Conservation (phyloP, 1,140 invertebrate genomes). For the Aphidius ervi region DNA sequence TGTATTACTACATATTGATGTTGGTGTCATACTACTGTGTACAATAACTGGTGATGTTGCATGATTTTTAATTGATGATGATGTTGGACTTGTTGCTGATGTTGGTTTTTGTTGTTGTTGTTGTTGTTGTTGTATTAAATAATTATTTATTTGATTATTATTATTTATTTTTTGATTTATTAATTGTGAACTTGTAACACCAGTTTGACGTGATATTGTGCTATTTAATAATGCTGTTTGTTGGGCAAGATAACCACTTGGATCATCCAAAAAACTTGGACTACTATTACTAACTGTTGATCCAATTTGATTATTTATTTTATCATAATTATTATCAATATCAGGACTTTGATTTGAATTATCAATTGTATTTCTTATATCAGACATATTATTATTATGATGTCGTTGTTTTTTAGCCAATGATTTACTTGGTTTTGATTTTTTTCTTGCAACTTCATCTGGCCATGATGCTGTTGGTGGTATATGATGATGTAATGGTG, state of each 20-base stretch:
- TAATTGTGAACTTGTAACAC: conserved; percentile 50
- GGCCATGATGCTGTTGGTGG: conserved; percentile 59
- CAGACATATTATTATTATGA: conserved; percentile 37
- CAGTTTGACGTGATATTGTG: conserved; percentile 74
- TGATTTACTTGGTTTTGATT: conserved; percentile 56
- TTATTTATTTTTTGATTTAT: conserved; percentile 41
- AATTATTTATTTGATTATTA: conserved; percentile 24
- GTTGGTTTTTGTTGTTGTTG: conserved; percentile 47
- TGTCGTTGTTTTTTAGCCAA: conserved; percentile 56
- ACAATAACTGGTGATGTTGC: conserved; percentile 47
- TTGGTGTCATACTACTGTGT: conserved; percentile 48
- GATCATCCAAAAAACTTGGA: conserved; percentile 82
- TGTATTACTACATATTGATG: conserved; percentile 31
- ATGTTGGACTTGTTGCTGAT: conserved; percentile 41
- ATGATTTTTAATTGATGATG: conserved; percentile 43
- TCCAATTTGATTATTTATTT: conserved; percentile 37
- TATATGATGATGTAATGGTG: conserved; percentile 67
- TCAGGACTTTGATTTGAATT: conserved; percentile 31
- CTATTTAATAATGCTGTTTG: conserved; percentile 80
- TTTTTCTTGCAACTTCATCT: conserved; percentile 62
- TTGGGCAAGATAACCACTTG: conserved; percentile 81
- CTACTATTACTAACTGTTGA: conserved; percentile 44
- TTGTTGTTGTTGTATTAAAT: conserved; percentile 49
- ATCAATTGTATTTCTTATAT: conserved; percentile 37
- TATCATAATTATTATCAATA: conserved; percentile 46